Percentiles rank a stretch among this genome's conserved stretches.
phyloP scores from a whole-genome alignment of 2,797 vertebrate genomes.

The Nannoperca australis region DNA sequence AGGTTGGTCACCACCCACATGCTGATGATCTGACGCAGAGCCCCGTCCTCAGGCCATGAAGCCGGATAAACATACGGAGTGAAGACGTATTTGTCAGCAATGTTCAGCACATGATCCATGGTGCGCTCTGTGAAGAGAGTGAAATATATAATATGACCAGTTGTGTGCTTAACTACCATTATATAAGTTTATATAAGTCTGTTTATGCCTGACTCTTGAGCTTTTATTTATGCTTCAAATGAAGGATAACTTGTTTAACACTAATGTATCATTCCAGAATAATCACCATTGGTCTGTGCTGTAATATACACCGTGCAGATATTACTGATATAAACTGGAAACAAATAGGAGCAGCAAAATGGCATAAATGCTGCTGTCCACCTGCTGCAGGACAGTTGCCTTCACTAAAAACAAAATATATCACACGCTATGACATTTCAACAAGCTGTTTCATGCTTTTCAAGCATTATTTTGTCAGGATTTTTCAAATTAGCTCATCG shows the following conservation, averaged over 20 bases:
- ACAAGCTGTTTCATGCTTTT: not conserved
- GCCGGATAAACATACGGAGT: conserved; percentile 90
- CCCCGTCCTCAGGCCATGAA: conserved; percentile 54
- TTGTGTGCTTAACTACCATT: not conserved
- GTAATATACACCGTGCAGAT: not conserved
- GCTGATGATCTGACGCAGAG: conserved; percentile 88
- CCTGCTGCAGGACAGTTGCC: not conserved
- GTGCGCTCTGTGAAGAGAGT: conserved; percentile 64
- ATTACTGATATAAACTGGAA: not conserved
- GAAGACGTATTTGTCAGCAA: conserved; percentile 86
- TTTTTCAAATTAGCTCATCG: not conserved
- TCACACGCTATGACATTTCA: not conserved
- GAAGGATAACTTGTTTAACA: not conserved
- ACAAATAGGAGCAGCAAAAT: not conserved
- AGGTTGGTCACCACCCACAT: conserved; percentile 91
- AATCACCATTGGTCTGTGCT: not conserved
- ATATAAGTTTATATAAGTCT: no score
- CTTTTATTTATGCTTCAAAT: not conserved
- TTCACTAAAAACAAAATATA: not conserved
- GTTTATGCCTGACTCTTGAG: not conserved
- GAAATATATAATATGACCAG: not conserved
- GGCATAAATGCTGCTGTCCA: not conserved
- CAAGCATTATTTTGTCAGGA: not conserved
- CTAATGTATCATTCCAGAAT: not conserved
- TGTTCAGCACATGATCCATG: conserved; percentile 92